Evolutionary conservation across 2,888 invertebrate species (phyloP), one percentile per base, ranked within the genome.

Genomic region (Steromphala cineraria): DNA sequence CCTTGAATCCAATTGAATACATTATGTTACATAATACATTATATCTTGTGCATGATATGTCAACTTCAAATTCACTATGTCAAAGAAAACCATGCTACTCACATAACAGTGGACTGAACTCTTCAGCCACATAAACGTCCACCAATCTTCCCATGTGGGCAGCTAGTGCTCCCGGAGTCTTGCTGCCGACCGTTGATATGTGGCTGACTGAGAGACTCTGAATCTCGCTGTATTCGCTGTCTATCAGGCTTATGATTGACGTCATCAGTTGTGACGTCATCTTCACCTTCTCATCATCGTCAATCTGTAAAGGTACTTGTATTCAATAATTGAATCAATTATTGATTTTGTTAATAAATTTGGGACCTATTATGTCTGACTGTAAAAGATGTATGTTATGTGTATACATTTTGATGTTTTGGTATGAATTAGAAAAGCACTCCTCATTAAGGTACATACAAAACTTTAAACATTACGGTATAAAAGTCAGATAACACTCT

Each of bases 91-190:
- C 36, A 36, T 2, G 36, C 36, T 36, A 7, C 81, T 78, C 80
- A 85, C 85, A 17, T 24, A 84, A 40, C 10, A 83, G 53, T 10
- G 76, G 40, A 10, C 10, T 52, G n/a, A 78, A 52, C 31, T 82
- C 82, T 2, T 82, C 81, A 0, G 82, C 83, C 67, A 86, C 74
- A 36, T 81, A 84, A 10, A 77, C 24, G 24, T 79, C 40, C 21
- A 86, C 77, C n/a, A 86, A 21, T 28, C 76, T 67, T 7, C 80
- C 79, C 53, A 85, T 36, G 62, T 83, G 80, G 52, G 82, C 81
- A 15, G 81, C 84, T 8, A 80, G 52, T 15, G 78, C 40, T 28
- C 19, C 53, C 0, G 80, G 77, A 0, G 79, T 56, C 5, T 56
- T 31, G n/a, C n/a, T 40, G 5, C 74, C 62, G 19, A 84, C 31